phyloP scores from a whole-genome alignment of 1,140 invertebrate genomes.

The Anastrepha ludens region DNA sequence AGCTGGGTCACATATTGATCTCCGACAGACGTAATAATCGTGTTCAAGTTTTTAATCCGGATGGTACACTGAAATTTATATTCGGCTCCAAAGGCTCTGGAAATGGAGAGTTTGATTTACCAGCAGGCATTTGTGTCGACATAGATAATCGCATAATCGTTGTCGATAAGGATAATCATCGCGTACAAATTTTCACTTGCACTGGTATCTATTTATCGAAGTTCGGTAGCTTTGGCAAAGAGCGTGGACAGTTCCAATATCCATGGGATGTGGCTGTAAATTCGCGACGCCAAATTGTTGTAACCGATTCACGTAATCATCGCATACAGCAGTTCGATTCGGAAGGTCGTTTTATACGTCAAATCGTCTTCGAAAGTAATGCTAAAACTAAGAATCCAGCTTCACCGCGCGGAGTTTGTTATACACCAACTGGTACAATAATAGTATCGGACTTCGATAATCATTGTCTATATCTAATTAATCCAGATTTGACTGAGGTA shows the following conservation, averaged over 20 bases:
- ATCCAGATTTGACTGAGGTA: constrained; percentile 82
- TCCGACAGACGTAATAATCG: constrained; percentile 95
- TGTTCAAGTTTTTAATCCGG: constrained; percentile 88
- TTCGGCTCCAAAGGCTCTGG: constrained; percentile 88
- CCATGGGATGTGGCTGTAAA: constrained; percentile 97
- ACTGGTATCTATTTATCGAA: constrained; percentile 87
- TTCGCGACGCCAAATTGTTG: constrained; percentile 86
- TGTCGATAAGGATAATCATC: constrained; percentile 96
- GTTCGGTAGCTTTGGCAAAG: constrained; percentile 91
- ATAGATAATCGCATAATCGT: constrained; percentile 87
- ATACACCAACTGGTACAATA: constrained; percentile 86
- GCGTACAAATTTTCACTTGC: constrained; percentile 90
- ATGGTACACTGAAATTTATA: constrained; percentile 85
- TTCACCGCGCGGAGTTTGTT: constrained; percentile 92
- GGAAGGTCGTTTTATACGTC: constrained; percentile 88
- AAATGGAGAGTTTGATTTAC: constrained; percentile 92
- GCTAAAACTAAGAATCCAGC: constrained; percentile 86
- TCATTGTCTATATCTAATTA: constrained; percentile 88
- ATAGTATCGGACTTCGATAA: constrained; percentile 97
- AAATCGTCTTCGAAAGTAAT: constrained; percentile 87
- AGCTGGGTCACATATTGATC: constrained; percentile 87
- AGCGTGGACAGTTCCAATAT: constrained; percentile 93
- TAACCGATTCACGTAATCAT: constrained; percentile 95
- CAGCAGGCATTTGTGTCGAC: constrained; percentile 90
- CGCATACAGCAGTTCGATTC: constrained; percentile 86